phyloP scores from a whole-genome alignment of 2,888 invertebrate species.

The Resseliella maxima region DNA sequence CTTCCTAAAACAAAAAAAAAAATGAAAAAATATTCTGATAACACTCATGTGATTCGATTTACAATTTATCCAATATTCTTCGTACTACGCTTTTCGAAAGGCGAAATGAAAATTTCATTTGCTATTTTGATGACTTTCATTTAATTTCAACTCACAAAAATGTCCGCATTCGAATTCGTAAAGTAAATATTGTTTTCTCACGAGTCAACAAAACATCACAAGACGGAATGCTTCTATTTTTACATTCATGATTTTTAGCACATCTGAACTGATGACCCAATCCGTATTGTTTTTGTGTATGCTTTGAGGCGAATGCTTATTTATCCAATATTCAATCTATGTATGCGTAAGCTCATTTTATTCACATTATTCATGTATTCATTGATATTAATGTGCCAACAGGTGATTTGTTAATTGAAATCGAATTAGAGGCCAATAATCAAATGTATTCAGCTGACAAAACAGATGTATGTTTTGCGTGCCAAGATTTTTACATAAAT shows the following conservation, averaged over 20 bases:
- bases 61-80: no score
- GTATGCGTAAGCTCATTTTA: background rate
- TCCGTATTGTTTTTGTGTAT: background rate
- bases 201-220: background rate
- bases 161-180: background rate
- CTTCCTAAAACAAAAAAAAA: no score
- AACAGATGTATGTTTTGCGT: background rate
- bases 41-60: background rate
- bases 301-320: background rate
- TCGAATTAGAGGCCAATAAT: background rate
- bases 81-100: no score
- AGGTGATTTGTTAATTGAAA: conserved; percentile 16
- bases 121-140: background rate
- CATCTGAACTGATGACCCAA: background rate
- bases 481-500: background rate
- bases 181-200: conserved; percentile 8
- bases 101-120: background rate
- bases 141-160: background rate
- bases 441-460: background rate
- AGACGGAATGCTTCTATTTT: background rate
- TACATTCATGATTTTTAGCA: conserved; percentile 17
- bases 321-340: background rate
- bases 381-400: background rate
- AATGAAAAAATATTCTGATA: no score
- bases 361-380: background rate